Conservation (phyloP, 2,113 vertebrate genomes). For the Onychorhynchus coronatus region DNA sequence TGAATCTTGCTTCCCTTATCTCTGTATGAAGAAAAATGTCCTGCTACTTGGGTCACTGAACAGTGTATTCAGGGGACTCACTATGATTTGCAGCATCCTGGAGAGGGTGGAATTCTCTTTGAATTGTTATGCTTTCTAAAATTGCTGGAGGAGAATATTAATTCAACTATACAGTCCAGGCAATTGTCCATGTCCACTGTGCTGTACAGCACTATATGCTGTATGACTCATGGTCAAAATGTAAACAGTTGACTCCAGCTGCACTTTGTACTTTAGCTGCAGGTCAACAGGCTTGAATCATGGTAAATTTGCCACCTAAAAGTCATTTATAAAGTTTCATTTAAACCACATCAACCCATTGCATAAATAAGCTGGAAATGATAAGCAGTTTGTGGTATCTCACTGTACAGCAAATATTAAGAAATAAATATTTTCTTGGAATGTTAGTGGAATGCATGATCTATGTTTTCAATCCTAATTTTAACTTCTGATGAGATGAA, state of each 20-base stretch:
- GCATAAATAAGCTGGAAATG: conserved; percentile 48
- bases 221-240: background rate
- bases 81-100: background rate
- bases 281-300: background rate
- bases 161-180: background rate
- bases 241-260: background rate
- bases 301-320: background rate
- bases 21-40: background rate
- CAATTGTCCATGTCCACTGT: background rate
- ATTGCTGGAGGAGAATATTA: background rate
- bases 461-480: conserved; percentile 67
- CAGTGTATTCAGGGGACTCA: background rate
- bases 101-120: background rate
- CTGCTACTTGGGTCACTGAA: background rate
- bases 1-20: background rate
- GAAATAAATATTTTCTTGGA: conserved; percentile 67
- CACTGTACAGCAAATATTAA: conserved; percentile 55
- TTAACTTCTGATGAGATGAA: conserved; percentile 67
- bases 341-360: background rate
- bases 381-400: conserved; percentile 50
- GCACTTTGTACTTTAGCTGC: background rate
- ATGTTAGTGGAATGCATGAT: conserved; percentile 45
- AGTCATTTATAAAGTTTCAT: background rate
- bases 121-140: background rate
- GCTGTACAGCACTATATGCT: background rate